Percentiles rank a stretch among this genome's conserved stretches.
Conservation (phyloP, 2,888 invertebrate species). For the Megalurothrips usitatus region DNA sequence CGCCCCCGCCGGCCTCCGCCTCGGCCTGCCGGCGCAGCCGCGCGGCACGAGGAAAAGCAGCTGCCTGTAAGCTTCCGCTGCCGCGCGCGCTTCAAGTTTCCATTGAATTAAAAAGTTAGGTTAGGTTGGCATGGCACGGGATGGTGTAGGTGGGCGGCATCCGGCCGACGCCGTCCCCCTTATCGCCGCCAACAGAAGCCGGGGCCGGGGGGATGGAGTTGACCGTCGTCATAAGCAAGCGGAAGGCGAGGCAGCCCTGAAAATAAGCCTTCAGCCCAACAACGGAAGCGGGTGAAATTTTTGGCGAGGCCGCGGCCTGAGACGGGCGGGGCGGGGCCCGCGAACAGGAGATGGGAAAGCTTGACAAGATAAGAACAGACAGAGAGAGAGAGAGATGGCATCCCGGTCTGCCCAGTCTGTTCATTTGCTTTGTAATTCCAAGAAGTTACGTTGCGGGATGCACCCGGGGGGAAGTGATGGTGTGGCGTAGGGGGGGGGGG, state of each 20-base stretch:
- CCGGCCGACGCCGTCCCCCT: too few relatives aligned
- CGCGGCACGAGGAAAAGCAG: not conserved
- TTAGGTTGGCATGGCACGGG: not conserved
- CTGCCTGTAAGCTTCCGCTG: not conserved
- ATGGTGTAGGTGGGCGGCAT: not conserved
- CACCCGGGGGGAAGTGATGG: not conserved
- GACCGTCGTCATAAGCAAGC: too few relatives aligned
- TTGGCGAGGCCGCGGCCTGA: not conserved
- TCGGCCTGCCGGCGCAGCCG: not conserved
- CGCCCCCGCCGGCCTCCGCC: not conserved
- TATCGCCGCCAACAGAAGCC: too few relatives aligned
- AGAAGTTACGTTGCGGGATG: not conserved
- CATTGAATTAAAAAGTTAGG: slow-evolving; percentile 18
- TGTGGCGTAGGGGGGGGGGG: not conserved
- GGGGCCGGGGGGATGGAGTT: too few relatives aligned
- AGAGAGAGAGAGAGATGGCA: too few relatives aligned
- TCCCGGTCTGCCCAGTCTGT: not conserved
- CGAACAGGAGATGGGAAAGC: not conserved
- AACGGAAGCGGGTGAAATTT: not conserved
- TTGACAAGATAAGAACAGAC: too few relatives aligned
- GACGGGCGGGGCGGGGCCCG: not conserved
- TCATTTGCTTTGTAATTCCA: not conserved
- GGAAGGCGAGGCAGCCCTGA: too few relatives aligned
- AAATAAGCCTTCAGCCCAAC: too few relatives aligned
- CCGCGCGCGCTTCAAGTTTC: slow-evolving; percentile 8